Evolutionary conservation across 1,140 invertebrate species (phyloP), one percentile per base, ranked within the genome.

Genomic region (Drosophila cardini): DNA sequence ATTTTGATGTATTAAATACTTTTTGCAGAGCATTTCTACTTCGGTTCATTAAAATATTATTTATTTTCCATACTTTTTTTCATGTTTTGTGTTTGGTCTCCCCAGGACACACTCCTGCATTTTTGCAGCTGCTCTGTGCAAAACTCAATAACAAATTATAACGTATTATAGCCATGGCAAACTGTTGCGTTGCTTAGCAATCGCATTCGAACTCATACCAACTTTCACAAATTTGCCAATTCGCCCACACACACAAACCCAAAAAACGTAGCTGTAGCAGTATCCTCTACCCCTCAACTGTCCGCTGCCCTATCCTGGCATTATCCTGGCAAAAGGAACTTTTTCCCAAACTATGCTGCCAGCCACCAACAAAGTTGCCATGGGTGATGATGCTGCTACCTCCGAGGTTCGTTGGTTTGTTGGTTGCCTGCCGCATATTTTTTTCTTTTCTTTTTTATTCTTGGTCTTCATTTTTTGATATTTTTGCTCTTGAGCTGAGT

Each of bases 81-180:
- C 36, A 36, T 53, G 63, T 43, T 73, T 79, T 75, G 52, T 50
- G n/a, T 58, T 72, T 62, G 61, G 45, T 64, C 76, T 68, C 48
- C 58, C 10, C 38, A 63, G 40, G 32, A 50, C 64, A 70, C 74
- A 70, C 74, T 80, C 36, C 73, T 75, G 84, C 76, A 79, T 82
- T 89, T 89, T 89, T 89, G 77, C 71, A 80, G 80, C 80, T 89
- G 77, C 84, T 78, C 67, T 72, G 80, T 80, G 72, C 65, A 90
- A 90, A 90, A 90, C 87, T 90, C 87, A 90, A 90, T 90, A 90
- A 90, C 90, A 91, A 91, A 91, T 91, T 91, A 91, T 85, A 90
- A 90, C 77, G 85, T 91, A 91, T 91, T 91, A 91, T 91, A 91
- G 86, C 90, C 80, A 91, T 91, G 90, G 85, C 90, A 91, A 91